Evolutionary conservation across 2,888 invertebrate species (phyloP).

Genomic region (Galerucella nymphaeae): DNA sequence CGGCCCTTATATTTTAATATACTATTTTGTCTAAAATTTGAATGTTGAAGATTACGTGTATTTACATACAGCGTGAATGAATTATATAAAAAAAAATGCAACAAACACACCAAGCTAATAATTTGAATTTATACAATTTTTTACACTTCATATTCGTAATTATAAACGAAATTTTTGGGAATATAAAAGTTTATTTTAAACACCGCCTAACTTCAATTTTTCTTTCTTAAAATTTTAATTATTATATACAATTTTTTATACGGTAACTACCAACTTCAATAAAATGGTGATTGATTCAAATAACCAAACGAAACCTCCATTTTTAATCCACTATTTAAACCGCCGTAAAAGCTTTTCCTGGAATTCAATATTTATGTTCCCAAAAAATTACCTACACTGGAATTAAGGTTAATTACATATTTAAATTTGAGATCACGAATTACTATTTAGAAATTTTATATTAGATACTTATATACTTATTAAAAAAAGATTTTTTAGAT

Average conservation of each 20-base stretch:
- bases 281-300: too few species aligned
- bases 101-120: slow-evolving; percentile 10
- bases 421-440: background rate
- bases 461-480: slow-evolving; percentile 2
- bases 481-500: background rate
- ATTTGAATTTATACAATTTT: slow-evolving; percentile 23
- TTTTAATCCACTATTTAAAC: too few species aligned
- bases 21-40: background rate
- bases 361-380: background rate
- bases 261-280: too few species aligned
- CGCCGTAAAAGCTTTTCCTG: too few species aligned
- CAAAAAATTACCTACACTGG: slow-evolving; percentile 6
- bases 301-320: too few species aligned
- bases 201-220: too few species aligned
- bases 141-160: slow-evolving; percentile 23
- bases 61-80: slow-evolving; percentile 25
- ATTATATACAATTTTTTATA: too few species aligned
- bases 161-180: background rate
- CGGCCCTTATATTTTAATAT: too few species aligned
- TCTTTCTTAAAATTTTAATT: too few species aligned
- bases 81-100: slow-evolving; percentile 18
- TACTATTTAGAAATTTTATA: slow-evolving; percentile 5
- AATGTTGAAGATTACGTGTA: slow-evolving; percentile 12
- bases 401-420: slow-evolving; percentile 6
- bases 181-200: background rate